Evolutionary conservation across 2,888 invertebrate genomes (phyloP).

Genomic region (Pammene fasciana): DNA sequence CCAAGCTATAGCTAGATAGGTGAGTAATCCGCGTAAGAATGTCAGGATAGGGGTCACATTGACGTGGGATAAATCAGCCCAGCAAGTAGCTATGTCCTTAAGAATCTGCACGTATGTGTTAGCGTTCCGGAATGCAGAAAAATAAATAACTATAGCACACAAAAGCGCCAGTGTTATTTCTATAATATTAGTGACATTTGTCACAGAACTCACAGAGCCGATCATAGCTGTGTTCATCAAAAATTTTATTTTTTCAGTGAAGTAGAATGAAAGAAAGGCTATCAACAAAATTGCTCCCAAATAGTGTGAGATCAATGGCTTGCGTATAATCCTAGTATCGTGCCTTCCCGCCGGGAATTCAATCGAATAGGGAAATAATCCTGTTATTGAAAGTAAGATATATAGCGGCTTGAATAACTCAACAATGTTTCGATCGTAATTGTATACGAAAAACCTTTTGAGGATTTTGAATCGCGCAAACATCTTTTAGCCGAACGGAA

Average conservation of each 20-base stretch:
- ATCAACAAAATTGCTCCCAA: neutral
- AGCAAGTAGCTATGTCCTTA: neutral
- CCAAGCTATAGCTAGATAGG: neutral
- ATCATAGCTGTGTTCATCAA: neutral
- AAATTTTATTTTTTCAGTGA: neutral
- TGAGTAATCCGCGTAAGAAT: neutral
- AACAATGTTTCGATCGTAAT: slow-evolving; percentile 9
- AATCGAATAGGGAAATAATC: slow-evolving; percentile 23
- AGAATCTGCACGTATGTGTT: neutral
- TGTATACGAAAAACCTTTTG: neutral
- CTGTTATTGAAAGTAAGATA: slow-evolving; percentile 8
- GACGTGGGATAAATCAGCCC: neutral
- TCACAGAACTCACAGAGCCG: slow-evolving; percentile 3
- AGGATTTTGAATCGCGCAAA: neutral
- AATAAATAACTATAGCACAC: slow-evolving; percentile 3
- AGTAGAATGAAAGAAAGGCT: slow-evolving; percentile 1
- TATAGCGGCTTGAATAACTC: slow-evolving; percentile 23
- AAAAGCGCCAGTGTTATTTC: neutral
- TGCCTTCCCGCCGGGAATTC: slow-evolving; percentile 27
- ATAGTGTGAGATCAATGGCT: neutral
- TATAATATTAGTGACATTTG: neutral
- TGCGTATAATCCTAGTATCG: neutral
- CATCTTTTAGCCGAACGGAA: neutral
- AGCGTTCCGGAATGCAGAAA: slow-evolving; percentile 5
- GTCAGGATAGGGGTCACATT: neutral